Conservation (phyloP, 2,888 invertebrate genomes). For the Agelastica alni region DNA sequence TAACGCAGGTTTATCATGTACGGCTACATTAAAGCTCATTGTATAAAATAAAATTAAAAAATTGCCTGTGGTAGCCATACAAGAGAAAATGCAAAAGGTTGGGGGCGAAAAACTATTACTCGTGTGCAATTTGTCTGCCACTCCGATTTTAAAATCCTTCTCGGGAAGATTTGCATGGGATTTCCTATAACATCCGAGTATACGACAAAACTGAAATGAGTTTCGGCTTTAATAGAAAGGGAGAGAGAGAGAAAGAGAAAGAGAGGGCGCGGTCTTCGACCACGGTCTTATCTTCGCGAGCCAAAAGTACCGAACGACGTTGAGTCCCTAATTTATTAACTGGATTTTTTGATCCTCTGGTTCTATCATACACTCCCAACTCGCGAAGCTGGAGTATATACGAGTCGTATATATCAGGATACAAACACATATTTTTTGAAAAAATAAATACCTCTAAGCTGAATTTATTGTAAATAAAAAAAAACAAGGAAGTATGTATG, state of each 20-base stretch:
- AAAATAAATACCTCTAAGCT: slow-evolving; percentile 7
- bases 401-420: slow-evolving; percentile 12
- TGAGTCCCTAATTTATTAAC: slow-evolving; percentile 32
- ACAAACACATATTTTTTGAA: slow-evolving; percentile 1
- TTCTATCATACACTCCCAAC: slow-evolving; percentile 19
- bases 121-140: slow-evolving; percentile 20
- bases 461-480: not conserved
- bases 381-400: not conserved
- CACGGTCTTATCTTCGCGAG: slow-evolving; percentile 27
- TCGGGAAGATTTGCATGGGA: slow-evolving; percentile 31
- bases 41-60: too few relatives aligned
- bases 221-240: slow-evolving; percentile 28
- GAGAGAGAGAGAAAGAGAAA: too few relatives aligned
- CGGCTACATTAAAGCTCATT: too few relatives aligned
- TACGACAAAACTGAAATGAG: slow-evolving; percentile 33
- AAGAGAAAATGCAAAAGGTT: too few relatives aligned
- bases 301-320: slow-evolving; percentile 29
- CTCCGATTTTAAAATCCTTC: slow-evolving; percentile 27
- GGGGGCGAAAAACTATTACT: not conserved
- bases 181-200: slow-evolving; percentile 30
- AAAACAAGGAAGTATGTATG: too few relatives aligned
- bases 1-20: too few relatives aligned
- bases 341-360: slow-evolving; percentile 27
- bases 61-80: too few relatives aligned
- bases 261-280: slow-evolving; percentile 21